Conservation (phyloP, 2,797 vertebrate species). For the Phoebastria nigripes region DNA sequence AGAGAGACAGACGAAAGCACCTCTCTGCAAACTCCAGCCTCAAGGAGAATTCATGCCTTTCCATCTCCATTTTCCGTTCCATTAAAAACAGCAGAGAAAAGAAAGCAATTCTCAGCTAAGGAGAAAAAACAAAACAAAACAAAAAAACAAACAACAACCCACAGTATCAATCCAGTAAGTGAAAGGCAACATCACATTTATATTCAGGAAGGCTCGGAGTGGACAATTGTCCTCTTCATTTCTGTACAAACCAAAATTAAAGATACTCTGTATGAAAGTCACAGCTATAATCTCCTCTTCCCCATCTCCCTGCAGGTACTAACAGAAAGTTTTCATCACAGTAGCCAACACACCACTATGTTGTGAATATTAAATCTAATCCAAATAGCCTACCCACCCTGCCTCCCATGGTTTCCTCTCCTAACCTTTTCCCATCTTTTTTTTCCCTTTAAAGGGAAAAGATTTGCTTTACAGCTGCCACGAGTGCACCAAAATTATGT, state of each 20-base stretch:
- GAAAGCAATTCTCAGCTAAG: background rate
- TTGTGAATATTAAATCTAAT: background rate
- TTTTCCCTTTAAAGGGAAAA: background rate
- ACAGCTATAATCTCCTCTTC: background rate
- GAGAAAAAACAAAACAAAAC: background rate
- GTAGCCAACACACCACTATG: background rate
- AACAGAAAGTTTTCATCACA: background rate
- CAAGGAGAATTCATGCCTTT: background rate
- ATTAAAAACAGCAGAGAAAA: background rate
- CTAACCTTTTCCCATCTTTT: background rate
- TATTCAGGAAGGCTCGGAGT: background rate
- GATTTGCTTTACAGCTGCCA: background rate
- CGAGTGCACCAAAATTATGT: background rate
- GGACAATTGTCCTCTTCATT: constrained; percentile 29
- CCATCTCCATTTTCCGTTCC: background rate
- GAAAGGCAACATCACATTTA: constrained; percentile 13
- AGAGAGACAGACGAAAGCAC: background rate
- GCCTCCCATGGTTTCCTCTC: background rate
- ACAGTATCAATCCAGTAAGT: background rate
- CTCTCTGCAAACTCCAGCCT: background rate
- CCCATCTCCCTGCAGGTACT: background rate
- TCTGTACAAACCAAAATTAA: constrained; percentile 19
- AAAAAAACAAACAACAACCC: background rate
- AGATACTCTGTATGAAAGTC: constrained; percentile 12
- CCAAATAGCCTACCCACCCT: background rate